These are phyloP conservation scores for Masticophis lateralis DNA, from an alignment of 2,797 vertebrate genomes.

Conservation along the genomic window DNA sequence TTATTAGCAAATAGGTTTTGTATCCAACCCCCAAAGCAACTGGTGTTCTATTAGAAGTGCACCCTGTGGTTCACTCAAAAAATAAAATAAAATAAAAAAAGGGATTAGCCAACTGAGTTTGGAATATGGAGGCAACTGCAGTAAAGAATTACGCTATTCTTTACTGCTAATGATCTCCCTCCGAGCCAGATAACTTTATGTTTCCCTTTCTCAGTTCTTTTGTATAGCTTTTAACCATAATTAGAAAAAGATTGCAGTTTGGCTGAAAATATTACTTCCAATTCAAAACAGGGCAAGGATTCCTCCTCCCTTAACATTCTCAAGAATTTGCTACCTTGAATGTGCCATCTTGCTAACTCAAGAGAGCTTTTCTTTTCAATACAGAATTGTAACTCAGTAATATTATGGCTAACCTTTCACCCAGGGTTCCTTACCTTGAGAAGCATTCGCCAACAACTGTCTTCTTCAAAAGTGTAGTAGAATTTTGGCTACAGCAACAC, in stretches of 20 bases:
- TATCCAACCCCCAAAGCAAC: conserved; percentile 45
- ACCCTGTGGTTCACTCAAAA: conserved; percentile 42
- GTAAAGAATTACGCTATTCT: conserved; percentile 31
- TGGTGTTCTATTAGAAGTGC: conserved; percentile 39
- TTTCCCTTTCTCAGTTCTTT: neutral
- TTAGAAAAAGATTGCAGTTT: neutral
- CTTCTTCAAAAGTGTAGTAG: neutral
- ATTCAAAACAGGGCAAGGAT: neutral
- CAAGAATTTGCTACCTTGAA: neutral
- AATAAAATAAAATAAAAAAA: conserved; percentile 7
- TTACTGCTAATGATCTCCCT: conserved; percentile 10
- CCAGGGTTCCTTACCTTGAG: neutral
- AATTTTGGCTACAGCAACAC: neutral
- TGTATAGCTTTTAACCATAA: neutral
- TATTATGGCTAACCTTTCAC: neutral
- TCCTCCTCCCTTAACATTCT: neutral
- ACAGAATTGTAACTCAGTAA: neutral
- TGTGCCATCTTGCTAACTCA: neutral
- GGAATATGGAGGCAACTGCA: conserved; percentile 16
- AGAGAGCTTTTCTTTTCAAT: neutral
- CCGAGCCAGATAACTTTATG: neutral
- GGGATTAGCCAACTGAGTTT: conserved; percentile 39
- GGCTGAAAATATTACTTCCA: neutral
- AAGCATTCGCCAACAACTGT: neutral
- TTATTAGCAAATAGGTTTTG: conserved; percentile 53